Evolutionary conservation across 2,888 invertebrate genomes (phyloP).

Genomic region (Nipponacmea schrenckii): DNA sequence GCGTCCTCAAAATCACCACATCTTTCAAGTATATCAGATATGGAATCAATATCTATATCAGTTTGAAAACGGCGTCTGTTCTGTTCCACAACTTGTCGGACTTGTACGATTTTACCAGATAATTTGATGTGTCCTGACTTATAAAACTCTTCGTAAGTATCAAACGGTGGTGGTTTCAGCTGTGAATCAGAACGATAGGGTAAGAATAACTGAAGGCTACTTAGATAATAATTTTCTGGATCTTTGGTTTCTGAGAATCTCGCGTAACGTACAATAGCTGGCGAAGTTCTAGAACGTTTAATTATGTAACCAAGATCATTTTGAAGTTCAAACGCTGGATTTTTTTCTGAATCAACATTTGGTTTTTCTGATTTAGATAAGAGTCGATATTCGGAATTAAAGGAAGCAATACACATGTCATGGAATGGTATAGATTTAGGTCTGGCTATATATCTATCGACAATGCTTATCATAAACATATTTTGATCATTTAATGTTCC

Average conservation of each 20-base stretch:
- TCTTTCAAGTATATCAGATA: slow-evolving; percentile 5
- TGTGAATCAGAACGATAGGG: no score
- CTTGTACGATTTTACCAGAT: background rate
- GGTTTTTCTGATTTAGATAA: slow-evolving; percentile 7
- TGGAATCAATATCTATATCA: slow-evolving; percentile 5
- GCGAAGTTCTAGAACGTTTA: no score
- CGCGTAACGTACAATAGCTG: no score
- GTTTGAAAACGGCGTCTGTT: slow-evolving; percentile 7
- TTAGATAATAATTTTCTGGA: no score
- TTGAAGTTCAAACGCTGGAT: no score
- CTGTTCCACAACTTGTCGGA: background rate
- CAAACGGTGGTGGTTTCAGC: no score
- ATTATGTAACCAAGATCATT: no score
- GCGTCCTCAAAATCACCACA: no score
- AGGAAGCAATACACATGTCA: slow-evolving; percentile 13
- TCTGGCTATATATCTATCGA: slow-evolving; percentile 8
- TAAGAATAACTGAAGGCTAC: no score
- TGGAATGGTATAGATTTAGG: background rate
- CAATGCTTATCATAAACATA: slow-evolving; percentile 13
- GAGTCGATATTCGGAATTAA: slow-evolving; percentile 18
- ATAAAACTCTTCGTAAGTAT: slow-evolving; percentile 24
- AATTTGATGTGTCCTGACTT: background rate
- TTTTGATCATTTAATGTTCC: background rate
- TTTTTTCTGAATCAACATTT: slow-evolving; percentile 4
- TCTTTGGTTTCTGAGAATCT: no score